Conservation (phyloP, 1,140 invertebrate species). For the Triops cancriformis region DNA sequence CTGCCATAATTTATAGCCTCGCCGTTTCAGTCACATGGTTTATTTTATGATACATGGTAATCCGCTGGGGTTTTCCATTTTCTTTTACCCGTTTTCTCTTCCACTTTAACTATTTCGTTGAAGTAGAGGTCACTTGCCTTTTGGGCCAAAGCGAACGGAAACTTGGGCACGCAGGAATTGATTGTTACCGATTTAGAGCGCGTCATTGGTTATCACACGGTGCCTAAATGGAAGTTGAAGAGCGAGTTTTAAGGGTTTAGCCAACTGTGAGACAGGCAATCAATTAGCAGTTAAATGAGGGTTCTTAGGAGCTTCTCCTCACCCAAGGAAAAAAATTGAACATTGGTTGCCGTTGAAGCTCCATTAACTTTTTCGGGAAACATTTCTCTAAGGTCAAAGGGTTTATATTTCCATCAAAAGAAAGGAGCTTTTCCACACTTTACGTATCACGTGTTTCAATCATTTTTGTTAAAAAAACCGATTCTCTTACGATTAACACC, state of each 20-base stretch:
- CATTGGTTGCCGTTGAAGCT: background rate
- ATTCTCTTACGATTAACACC: background rate
- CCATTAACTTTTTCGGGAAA: background rate
- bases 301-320: background rate
- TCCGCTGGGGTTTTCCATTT: background rate
- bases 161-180: background rate
- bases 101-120: background rate
- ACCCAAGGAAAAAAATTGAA: background rate
- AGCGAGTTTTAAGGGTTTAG: background rate
- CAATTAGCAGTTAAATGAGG: constrained; percentile 6
- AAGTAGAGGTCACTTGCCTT: background rate
- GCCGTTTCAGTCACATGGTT: background rate
- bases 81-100: background rate
- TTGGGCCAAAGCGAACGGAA: background rate
- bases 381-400: background rate
- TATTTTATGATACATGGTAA: background rate
- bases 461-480: background rate
- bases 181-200: background rate
- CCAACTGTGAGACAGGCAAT: background rate
- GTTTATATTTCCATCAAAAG: background rate
- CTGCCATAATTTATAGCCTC: background rate
- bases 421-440: background rate
- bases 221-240: background rate
- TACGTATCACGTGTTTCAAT: background rate
- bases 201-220: background rate